Conservation (phyloP, 2,113 vertebrate species). For the Gallinago media region DNA sequence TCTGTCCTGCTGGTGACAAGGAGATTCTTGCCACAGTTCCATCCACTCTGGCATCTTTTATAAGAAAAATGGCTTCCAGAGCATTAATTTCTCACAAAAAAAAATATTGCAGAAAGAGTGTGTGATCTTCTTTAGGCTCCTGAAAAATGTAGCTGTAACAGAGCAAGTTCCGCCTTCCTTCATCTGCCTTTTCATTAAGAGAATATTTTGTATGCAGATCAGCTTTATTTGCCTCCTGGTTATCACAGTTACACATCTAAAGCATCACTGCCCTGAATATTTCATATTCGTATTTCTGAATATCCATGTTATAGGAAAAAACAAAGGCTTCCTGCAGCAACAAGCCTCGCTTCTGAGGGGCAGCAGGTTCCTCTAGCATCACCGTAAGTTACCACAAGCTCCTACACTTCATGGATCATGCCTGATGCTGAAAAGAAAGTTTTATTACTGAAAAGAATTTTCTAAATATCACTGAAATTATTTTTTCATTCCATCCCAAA, state of each 20-base stretch:
- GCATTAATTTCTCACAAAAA: neutral
- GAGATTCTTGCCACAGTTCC: neutral
- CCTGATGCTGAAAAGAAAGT: neutral
- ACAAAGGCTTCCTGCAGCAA: neutral
- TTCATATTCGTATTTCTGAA: no score
- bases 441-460: neutral
- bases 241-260: neutral
- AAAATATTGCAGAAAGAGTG: neutral
- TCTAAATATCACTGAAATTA: neutral
- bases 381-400: neutral
- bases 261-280: neutral
- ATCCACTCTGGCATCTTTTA: neutral
- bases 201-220: neutral
- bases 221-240: neutral
- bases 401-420: fast-evolving
- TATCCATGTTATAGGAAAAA: neutral
- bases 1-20: neutral
- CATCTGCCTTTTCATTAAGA: neutral
- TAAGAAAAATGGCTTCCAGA: neutral
- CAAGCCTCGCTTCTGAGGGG: neutral
- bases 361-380: neutral
- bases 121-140: neutral
- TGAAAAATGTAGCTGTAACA: neutral
- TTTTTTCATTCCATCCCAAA: neutral
- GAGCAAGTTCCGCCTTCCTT: neutral